Evolutionary conservation across 2,888 invertebrate species (phyloP), one percentile per base, ranked within the genome.

Genomic region (Drosophila bunnanda): DNA sequence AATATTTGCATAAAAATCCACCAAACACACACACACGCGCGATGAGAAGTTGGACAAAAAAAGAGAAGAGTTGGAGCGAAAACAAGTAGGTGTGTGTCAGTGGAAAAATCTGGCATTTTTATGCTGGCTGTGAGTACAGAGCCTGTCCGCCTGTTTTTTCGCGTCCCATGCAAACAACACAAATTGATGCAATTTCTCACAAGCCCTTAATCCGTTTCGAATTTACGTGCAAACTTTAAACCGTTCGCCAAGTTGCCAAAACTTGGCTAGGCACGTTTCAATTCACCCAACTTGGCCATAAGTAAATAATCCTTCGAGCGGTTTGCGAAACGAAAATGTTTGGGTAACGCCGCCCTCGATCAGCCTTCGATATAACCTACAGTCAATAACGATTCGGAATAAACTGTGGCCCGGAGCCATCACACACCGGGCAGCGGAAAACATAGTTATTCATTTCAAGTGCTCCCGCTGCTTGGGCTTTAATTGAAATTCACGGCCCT

Each of bases 401-500:
- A 56, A 71, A 56, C 53, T 50, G 38, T 66, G 55, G 55, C 75
- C 67, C 20, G 32, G 4, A 10, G 54, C 48, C 44, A 17, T 3
- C 22, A 2, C 20, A 8, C 8, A 7, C 7, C 6, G 25, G 25
- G 15, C 44, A 28, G n/a, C 50, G 50, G 15, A 65, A 83, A 81
- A 77, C 82, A 82, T 57, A 76, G 84, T 79, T 77, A 87, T 84
- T 84, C 80, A 84, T 87, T 84, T 84, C 53, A 62, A 71, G 82
- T 70, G 79, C 41, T 48, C 55, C 48, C 39, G 20, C 71, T 34
- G 43, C 34, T 52, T 56, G 54, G 66, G 61, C 68, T 72, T 82
- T 84, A 84, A 84, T 88, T 84, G 83, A 84, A 84, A 84, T 80
- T 85, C 88, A 85, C 72, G 61, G 82, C 69, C 82, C 41, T 48